Evolutionary conservation across 2,113 vertebrate species (phyloP).

Genomic region (Thermophis baileyi): DNA sequence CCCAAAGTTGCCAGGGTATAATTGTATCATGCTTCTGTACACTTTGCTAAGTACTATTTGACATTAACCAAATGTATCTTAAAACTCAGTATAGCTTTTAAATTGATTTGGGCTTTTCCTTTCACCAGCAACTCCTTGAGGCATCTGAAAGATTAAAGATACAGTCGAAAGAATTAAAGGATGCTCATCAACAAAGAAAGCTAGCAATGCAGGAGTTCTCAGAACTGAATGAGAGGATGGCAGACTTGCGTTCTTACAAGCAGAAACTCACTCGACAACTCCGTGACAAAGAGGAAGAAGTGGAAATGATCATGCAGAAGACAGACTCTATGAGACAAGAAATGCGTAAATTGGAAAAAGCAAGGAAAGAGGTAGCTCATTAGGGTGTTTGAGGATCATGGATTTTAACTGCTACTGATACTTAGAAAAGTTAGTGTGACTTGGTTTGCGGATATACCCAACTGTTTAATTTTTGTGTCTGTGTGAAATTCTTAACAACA

Average conservation of each 20-base stretch:
- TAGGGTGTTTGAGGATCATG: neutral
- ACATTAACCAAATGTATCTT: neutral
- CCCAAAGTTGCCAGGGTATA: neutral
- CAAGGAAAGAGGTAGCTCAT: conserved; percentile 83
- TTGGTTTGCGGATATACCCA: neutral
- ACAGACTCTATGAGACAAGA: conserved; percentile 87
- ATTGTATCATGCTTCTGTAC: no score
- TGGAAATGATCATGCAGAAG: conserved; percentile 84
- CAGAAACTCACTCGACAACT: conserved; percentile 89
- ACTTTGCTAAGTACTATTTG: neutral
- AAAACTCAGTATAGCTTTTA: neutral
- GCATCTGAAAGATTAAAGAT: conserved; percentile 84
- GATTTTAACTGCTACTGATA: conserved; percentile 10
- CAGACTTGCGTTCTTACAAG: conserved; percentile 87
- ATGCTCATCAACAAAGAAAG: conserved; percentile 90
- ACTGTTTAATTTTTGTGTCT: neutral
- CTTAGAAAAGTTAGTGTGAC: neutral
- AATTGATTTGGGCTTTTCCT: neutral
- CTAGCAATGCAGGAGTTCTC: conserved; percentile 90
- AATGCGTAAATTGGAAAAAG: conserved; percentile 83
- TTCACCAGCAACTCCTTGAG: conserved; percentile 85
- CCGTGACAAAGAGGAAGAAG: conserved; percentile 92
- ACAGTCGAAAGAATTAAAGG: conserved; percentile 90
- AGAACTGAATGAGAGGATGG: conserved; percentile 86
- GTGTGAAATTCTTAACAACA: neutral